Evolutionary conservation across 2,888 invertebrate species (phyloP), one percentile per base, ranked within the genome.

Genomic region (Lycaena phlaeas): DNA sequence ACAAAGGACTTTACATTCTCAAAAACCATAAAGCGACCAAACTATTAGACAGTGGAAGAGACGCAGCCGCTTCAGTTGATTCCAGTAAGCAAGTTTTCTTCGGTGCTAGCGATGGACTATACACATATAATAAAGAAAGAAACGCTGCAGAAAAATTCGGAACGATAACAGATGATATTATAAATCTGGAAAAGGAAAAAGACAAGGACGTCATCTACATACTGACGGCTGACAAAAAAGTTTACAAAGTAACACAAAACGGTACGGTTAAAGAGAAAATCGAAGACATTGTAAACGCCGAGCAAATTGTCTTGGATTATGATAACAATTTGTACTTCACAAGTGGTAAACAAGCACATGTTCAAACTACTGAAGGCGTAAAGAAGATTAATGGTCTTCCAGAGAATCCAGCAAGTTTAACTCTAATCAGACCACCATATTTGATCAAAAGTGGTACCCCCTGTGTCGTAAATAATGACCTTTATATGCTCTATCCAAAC

Each of bases 181-280:
- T 58, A 30, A 51, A 46, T 12, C 50, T 60, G 3, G 52, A 45
- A 0, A 51, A 49, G 15, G 44, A 50, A 3, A 45, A 44, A 11
- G 18, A 26, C 3, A 45, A 44, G 2, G 70, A 70, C 29, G 11
- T 42, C 0, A 52, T 79, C 2, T 81, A 72, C 49, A 63, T 68
- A n/a, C 34, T 81, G 1, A 73, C 69, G 3, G 62, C 64, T 25
- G 56, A 68, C 14, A 53, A 68, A 12, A 51, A 61, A 28, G 36
- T 79, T 0, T 77, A 60, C 50, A 72, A 68, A 52, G 68, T 78
- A 0, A 62, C 64, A 3, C 64, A 71, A 4, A 53, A 59, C 2
- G 78, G 76, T 2, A 64, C 53, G 0, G 61, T 56, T 10, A 72
- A 71, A 28, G 61, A 60, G 3, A 56, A 61, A 43, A 15, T 78